A percentile compares a stretch with the other conserved stretches of the same genome.
These are phyloP conservation scores for Halcyon chelicuti DNA, from an alignment of 2,797 vertebrate species.

Conservation along the genomic window DNA sequence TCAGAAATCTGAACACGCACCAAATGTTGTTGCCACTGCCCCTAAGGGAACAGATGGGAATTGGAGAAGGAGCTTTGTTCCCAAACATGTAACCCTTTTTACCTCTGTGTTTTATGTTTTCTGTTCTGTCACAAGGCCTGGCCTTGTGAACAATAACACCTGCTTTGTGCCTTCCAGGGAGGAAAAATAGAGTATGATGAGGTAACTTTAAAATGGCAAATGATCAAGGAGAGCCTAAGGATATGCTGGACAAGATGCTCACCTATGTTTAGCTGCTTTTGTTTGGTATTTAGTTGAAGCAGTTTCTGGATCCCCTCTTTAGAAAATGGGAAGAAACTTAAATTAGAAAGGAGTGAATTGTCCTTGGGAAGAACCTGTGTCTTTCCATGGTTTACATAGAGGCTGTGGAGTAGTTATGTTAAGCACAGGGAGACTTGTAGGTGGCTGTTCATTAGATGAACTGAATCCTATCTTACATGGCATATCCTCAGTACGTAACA, in stretches of 20 bases:
- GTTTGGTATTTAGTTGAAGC: background rate
- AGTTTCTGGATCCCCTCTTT: background rate
- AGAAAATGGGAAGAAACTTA: background rate
- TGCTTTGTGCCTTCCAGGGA: fast-evolving
- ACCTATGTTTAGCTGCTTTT: background rate
- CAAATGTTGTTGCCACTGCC: background rate
- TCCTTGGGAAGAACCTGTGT: background rate
- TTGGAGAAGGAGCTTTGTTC: background rate
- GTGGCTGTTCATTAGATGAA: background rate
- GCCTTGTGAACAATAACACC: fast-evolving
- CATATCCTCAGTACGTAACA: background rate
- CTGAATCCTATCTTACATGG: background rate
- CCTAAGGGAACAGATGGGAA: background rate
- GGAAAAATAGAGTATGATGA: background rate
- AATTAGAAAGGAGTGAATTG: background rate
- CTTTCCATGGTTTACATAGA: background rate
- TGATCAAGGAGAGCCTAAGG: background rate
- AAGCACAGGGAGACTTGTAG: background rate
- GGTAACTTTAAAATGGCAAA: background rate
- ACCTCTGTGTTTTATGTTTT: background rate
- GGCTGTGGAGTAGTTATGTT: background rate
- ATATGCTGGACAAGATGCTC: background rate
- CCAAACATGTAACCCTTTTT: background rate
- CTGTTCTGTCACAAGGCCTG: background rate
- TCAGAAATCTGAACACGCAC: background rate